Percentiles rank a stretch among this genome's conserved stretches.
Conservation (phyloP, 2,797 vertebrate genomes). For the Acanthornis magna region DNA sequence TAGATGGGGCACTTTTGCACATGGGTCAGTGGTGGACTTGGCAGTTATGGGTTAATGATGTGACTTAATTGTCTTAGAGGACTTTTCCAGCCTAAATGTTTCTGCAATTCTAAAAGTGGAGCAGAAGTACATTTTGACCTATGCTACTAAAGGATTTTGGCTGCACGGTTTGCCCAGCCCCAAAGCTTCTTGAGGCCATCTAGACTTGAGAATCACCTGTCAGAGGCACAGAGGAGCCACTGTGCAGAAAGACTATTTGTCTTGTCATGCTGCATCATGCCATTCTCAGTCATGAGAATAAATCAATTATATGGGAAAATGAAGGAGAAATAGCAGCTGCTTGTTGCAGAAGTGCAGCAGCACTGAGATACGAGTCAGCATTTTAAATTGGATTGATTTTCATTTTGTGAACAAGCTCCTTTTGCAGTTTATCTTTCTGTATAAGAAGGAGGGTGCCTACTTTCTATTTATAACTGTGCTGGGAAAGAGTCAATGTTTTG, state of each 20-base stretch:
- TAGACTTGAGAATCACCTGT: neutral
- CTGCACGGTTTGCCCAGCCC: neutral
- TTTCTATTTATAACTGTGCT: slow-evolving; percentile 70
- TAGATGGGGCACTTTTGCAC: neutral
- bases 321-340: neutral
- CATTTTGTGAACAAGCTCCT: neutral
- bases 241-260: neutral
- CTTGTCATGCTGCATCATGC: neutral
- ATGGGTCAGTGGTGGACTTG: neutral
- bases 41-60: neutral
- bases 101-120: neutral
- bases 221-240: neutral
- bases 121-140: neutral
- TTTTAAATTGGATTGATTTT: neutral
- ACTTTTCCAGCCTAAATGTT: neutral
- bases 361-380: neutral
- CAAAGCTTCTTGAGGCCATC: neutral
- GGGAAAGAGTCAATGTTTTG: slow-evolving; percentile 61
- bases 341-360: neutral
- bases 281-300: neutral
- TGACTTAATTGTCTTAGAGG: neutral
- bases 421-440: slow-evolving; percentile 36
- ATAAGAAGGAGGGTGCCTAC: slow-evolving; percentile 8
- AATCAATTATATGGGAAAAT: neutral
- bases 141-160: neutral